Evolutionary conservation across 2,797 vertebrate genomes (phyloP).

Genomic region (Eurystomus glaucurus): DNA sequence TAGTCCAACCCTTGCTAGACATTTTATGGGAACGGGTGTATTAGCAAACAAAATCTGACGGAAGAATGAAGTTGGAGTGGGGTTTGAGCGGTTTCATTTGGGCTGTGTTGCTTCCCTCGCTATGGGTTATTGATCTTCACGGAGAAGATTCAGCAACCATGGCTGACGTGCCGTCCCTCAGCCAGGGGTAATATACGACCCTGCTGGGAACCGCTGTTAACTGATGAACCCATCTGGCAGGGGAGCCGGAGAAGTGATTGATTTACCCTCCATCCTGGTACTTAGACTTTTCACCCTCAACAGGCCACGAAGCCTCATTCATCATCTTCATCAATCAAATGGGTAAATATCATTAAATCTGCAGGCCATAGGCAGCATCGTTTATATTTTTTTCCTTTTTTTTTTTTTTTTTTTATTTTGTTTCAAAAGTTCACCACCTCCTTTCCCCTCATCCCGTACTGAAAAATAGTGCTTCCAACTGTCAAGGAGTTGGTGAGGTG

Average conservation of each 20-base stretch:
- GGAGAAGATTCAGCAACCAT: slow-evolving; percentile 49
- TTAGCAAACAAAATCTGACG: background rate
- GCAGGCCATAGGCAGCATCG: slow-evolving; percentile 37
- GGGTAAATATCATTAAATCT: slow-evolving; percentile 79
- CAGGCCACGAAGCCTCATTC: slow-evolving; percentile 39
- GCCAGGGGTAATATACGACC: slow-evolving; percentile 74
- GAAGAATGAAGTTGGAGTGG: background rate
- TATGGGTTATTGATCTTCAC: slow-evolving; percentile 70
- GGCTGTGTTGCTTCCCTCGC: slow-evolving; percentile 38
- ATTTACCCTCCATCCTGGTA: slow-evolving; percentile 75
- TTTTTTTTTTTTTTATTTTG: background rate
- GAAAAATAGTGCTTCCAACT: background rate
- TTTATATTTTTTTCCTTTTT: background rate
- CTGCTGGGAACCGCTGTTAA: slow-evolving; percentile 75
- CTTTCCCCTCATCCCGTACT: background rate
- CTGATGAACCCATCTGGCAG: slow-evolving; percentile 80
- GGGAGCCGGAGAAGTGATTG: slow-evolving; percentile 75
- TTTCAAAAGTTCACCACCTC: background rate
- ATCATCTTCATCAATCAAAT: slow-evolving; percentile 80
- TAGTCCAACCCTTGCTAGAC: background rate
- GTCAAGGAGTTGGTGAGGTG: background rate
- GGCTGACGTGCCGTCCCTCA: slow-evolving; percentile 60
- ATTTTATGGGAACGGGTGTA: accelerated
- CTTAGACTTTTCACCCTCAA: slow-evolving; percentile 78
- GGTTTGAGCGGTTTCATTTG: background rate